Percentiles rank a stretch among this genome's conserved stretches.
phyloP scores from a whole-genome alignment of 1,140 invertebrate genomes.

The Thaumetopoea pityocampa region DNA sequence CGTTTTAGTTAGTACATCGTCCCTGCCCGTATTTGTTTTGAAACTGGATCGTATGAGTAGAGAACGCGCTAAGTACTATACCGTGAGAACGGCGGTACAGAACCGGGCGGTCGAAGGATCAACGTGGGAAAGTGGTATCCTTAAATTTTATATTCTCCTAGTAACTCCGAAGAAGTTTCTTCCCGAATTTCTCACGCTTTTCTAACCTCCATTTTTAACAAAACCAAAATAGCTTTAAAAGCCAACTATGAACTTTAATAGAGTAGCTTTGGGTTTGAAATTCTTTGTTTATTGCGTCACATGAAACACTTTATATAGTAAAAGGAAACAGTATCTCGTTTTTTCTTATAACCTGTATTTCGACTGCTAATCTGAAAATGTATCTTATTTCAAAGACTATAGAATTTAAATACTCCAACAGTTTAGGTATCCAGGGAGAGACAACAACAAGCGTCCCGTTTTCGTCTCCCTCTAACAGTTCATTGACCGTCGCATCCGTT shows the following conservation, averaged over 20 bases:
- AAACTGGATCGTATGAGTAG: too few species aligned
- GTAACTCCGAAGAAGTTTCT: conserved; percentile 66
- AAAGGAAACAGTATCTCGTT: conserved; percentile 39
- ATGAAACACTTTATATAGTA: conserved; percentile 18
- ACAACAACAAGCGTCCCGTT: conserved; percentile 42
- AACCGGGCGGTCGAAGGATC: conserved; percentile 1
- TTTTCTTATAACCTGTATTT: conserved; percentile 38
- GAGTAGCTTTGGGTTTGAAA: conserved; percentile 15
- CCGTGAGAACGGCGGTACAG: conserved; percentile 26
- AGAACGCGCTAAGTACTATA: too few species aligned
- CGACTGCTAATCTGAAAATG: background rate
- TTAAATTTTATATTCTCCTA: conserved; percentile 40
- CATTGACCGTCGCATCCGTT: conserved; percentile 44
- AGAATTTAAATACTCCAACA: conserved; percentile 12
- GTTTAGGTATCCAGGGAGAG: conserved; percentile 15
- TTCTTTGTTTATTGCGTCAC: conserved; percentile 4
- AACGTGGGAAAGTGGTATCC: conserved; percentile 40
- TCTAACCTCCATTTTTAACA: conserved; percentile 47
- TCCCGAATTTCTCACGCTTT: conserved; percentile 74
- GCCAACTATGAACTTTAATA: conserved; percentile 19
- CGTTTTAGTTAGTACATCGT: too few species aligned
- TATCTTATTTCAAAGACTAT: conserved; percentile 11
- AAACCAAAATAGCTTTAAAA: conserved; percentile 28
- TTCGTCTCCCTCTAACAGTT: conserved; percentile 40
- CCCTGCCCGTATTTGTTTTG: too few species aligned